phyloP scores from a whole-genome alignment of 2,113 vertebrate genomes.

The Actenoides lindsayi region DNA sequence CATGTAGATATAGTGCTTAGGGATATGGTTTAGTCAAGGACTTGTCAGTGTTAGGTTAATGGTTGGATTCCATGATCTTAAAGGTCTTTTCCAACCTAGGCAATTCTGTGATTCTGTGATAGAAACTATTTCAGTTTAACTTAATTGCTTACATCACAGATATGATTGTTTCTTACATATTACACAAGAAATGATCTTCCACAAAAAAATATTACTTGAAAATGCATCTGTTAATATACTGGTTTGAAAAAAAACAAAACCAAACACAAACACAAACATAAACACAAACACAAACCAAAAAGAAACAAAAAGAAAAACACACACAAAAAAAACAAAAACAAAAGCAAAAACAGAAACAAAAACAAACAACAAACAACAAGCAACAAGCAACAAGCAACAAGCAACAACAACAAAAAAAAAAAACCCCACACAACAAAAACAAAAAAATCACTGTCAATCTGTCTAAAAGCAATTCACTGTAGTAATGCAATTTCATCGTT shows the following conservation, averaged over 20 bases:
- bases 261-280: background rate
- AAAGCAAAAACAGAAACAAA: background rate
- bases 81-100: no score
- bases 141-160: background rate
- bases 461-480: background rate
- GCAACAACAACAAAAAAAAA: background rate
- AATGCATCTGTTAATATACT: background rate
- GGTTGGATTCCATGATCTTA: no score
- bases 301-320: background rate
- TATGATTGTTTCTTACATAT: background rate
- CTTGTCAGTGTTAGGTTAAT: no score
- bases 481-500: conserved; percentile 27
- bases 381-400: no score
- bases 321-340: background rate
- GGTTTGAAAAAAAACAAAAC: background rate
- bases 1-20: no score
- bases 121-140: background rate
- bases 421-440: background rate
- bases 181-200: background rate
- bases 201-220: background rate
- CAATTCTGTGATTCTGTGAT: no score
- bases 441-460: background rate
- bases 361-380: no score
- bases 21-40: no score
- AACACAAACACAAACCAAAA: background rate